Evolutionary conservation across 2,888 invertebrate species (phyloP), one percentile per base, ranked within the genome.

Genomic region (Adela reaumurella): DNA sequence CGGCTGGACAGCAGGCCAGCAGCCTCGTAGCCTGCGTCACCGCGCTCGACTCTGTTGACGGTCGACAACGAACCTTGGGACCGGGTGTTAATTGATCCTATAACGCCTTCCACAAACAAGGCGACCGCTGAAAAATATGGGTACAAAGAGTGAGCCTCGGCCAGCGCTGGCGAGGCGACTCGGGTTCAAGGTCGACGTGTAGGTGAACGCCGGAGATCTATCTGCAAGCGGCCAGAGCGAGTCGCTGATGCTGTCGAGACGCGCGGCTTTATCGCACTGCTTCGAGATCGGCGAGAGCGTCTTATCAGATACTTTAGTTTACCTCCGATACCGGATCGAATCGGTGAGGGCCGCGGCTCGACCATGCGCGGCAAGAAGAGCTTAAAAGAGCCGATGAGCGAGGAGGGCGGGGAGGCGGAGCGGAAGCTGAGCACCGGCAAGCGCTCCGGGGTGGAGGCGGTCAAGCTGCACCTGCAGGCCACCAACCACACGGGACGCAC

Each of bases 401-500:
- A 18, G 50, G 51, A 24, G 41, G 46, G 48, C 17, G 57, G 55
- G 41, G 43, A 47, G 49, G 52, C 54, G 8, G 58, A 18, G 48
- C 62, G 20, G 64, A 62, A 2, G 55, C 52, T 18, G 2, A 58
- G 63, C 17, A 59, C 60, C 17, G 65, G 67, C 16, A 78, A 78
- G 58, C 62, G 78, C 45, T 77, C 78, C 10, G 78, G 78, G 2
- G 58, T 76, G 41, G 78, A 76, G 19, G 78, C 78, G 28, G 78
- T 78, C 16, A 77, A 74, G 56, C 58, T 78, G 43, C 73, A 78
- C 55, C 60, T 76, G 41, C 51, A 76, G 54, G 59, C 59, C 19
- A 76, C 77, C 2, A 77, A 77, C 28, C 65, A 68, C 49, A 74
- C 71, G 16, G 78, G 78, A n/a, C 65, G 78, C 50, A 64, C 71